Evolutionary conservation across 2,888 invertebrate genomes (phyloP).

Genomic region (Julus scandinavius): DNA sequence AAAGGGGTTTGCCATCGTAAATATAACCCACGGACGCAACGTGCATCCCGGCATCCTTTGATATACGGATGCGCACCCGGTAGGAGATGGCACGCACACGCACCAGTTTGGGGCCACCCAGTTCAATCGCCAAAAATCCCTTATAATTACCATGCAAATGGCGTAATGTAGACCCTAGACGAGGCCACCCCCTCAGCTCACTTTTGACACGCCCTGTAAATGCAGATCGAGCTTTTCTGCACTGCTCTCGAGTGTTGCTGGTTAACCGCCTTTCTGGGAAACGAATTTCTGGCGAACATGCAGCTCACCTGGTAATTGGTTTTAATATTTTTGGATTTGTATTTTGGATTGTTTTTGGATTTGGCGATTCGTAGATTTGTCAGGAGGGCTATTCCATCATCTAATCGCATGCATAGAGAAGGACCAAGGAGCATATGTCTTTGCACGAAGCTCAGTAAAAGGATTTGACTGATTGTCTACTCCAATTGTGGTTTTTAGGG

Average conservation of each 20-base stretch:
- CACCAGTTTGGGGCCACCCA: slow-evolving; percentile 31
- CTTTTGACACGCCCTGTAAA: slow-evolving; percentile 39
- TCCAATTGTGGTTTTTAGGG: too few relatives aligned
- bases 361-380: too few relatives aligned
- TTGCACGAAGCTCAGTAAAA: too few relatives aligned
- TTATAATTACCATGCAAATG: slow-evolving; percentile 16
- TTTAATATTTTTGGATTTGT: too few relatives aligned
- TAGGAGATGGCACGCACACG: slow-evolving; percentile 51
- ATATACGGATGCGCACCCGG: slow-evolving; percentile 50
- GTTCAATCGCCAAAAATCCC: slow-evolving; percentile 22
- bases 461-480: too few relatives aligned
- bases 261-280: background rate
- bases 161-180: slow-evolving; percentile 27
- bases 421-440: too few relatives aligned
- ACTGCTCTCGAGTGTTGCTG: background rate
- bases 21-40: background rate
- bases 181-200: background rate
- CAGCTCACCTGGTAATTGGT: too few relatives aligned
- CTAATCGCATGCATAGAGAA: too few relatives aligned
- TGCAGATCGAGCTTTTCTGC: background rate
- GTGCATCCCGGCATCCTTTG: slow-evolving; percentile 31
- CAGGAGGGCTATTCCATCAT: too few relatives aligned
- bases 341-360: too few relatives aligned
- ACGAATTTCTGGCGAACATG: too few relatives aligned
- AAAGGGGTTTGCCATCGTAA: slow-evolving; percentile 36